phyloP scores from a whole-genome alignment of 1,140 invertebrate species.

The Polyergus mexicanus region DNA sequence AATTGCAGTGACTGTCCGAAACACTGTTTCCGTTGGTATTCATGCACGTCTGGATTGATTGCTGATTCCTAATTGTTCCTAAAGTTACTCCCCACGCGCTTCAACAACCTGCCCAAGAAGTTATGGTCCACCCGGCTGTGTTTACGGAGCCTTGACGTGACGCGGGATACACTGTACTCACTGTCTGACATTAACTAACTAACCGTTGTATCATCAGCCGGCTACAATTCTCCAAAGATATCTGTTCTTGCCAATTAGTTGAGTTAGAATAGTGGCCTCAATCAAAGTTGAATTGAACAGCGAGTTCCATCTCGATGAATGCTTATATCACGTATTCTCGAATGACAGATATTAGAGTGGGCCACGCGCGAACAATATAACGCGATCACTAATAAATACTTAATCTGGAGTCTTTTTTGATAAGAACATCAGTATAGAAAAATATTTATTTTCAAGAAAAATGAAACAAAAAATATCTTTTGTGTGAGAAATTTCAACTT shows the following conservation, averaged over 20 bases:
- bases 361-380: neutral
- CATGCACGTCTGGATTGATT: slow-evolving; percentile 72
- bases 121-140: slow-evolving; percentile 66
- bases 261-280: slow-evolving; percentile 78
- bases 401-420: neutral
- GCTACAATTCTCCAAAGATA: slow-evolving; percentile 65
- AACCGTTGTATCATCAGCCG: slow-evolving; percentile 65
- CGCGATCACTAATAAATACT: neutral
- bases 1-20: slow-evolving; percentile 52
- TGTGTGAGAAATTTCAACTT: neutral
- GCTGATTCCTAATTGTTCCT: slow-evolving; percentile 71
- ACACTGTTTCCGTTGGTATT: slow-evolving; percentile 44
- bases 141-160: slow-evolving; percentile 68
- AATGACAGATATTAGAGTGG: neutral
- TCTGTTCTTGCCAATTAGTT: slow-evolving; percentile 76
- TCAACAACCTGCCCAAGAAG: slow-evolving; percentile 60
- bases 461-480: neutral
- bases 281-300: slow-evolving; percentile 51
- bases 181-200: slow-evolving; percentile 71
- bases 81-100: slow-evolving; percentile 65
- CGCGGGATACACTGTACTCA: slow-evolving; percentile 58
- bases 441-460: neutral
- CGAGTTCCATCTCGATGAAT: neutral
- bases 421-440: neutral
- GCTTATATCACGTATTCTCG: neutral